Conservation (phyloP, 2,113 vertebrate genomes). For the Riparia riparia region DNA sequence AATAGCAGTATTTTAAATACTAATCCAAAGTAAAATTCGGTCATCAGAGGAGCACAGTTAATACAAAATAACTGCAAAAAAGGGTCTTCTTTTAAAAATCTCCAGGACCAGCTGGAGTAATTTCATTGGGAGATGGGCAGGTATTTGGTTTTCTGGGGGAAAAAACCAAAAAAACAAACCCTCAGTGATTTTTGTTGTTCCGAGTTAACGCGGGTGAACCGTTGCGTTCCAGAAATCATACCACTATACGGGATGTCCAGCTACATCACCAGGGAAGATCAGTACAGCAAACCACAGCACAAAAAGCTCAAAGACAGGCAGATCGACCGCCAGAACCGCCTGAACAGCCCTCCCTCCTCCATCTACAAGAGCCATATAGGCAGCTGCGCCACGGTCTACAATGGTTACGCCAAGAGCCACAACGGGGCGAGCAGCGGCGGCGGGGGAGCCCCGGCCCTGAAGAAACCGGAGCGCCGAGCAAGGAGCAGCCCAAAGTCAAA, state of each 20-base stretch:
- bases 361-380: slow-evolving; percentile 87
- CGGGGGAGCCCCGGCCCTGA: slow-evolving; percentile 75
- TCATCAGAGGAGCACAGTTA: not conserved
- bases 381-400: slow-evolving; percentile 83
- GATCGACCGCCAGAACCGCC: slow-evolving; percentile 92
- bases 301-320: slow-evolving; percentile 94
- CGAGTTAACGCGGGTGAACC: not conserved
- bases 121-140: not conserved
- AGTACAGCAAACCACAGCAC: slow-evolving; percentile 92
- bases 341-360: slow-evolving; percentile 91
- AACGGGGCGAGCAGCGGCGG: slow-evolving; percentile 68
- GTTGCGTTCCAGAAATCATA: slow-evolving; percentile 86
- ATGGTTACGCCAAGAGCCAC: slow-evolving; percentile 87
- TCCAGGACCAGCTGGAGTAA: fast-evolving
- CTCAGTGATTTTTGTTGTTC: not conserved
- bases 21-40: not conserved
- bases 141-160: not conserved
- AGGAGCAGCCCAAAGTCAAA: slow-evolving; percentile 89
- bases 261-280: slow-evolving; percentile 92
- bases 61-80: not conserved
- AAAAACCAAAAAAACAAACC: too few species aligned
- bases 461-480: slow-evolving; percentile 87
- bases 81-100: not conserved
- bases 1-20: not conserved
- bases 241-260: slow-evolving; percentile 95